Conservation (phyloP, 2,888 invertebrate species). For the Drosophila nigricruria region DNA sequence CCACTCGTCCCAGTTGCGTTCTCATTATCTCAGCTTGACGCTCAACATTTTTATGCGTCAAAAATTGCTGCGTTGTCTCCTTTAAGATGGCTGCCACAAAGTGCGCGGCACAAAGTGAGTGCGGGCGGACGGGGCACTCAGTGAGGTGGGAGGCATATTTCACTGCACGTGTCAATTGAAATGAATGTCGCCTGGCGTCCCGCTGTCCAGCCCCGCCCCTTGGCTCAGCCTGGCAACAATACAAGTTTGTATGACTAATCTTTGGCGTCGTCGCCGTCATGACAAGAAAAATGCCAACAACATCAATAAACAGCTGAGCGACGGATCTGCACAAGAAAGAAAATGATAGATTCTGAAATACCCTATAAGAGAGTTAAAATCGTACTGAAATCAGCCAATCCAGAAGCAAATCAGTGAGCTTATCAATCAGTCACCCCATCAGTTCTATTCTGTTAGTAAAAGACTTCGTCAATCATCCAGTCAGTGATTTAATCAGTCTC, state of each 20-base stretch:
- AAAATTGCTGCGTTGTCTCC: slow-evolving; percentile 62
- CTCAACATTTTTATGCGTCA: slow-evolving; percentile 74
- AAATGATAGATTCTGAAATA: slow-evolving; percentile 18
- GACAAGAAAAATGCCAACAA: slow-evolving; percentile 53
- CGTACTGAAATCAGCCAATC: not conserved
- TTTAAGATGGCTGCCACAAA: slow-evolving; percentile 21
- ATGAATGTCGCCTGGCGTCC: slow-evolving; percentile 79
- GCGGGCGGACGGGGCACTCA: slow-evolving; percentile 6
- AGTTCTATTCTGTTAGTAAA: too few species aligned
- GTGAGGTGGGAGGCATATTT: slow-evolving; percentile 49
- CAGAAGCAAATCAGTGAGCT: too few species aligned
- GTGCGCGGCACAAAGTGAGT: not conserved
- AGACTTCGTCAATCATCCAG: not conserved
- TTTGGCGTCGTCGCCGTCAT: slow-evolving; percentile 64
- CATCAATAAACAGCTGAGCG: slow-evolving; percentile 22
- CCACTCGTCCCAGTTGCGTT: slow-evolving; percentile 14
- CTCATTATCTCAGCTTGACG: slow-evolving; percentile 71
- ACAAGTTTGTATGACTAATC: slow-evolving; percentile 74
- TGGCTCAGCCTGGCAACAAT: slow-evolving; percentile 44
- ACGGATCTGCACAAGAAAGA: not conserved
- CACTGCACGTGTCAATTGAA: slow-evolving; percentile 82
- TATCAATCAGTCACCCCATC: too few species aligned
- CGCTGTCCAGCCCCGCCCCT: slow-evolving; percentile 52
- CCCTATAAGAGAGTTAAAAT: slow-evolving; percentile 6
- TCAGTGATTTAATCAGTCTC: not conserved